Base-by-base conservation (phyloP, 1,140 invertebrate genomes). In the Zaprionus nigranus region DNA sequence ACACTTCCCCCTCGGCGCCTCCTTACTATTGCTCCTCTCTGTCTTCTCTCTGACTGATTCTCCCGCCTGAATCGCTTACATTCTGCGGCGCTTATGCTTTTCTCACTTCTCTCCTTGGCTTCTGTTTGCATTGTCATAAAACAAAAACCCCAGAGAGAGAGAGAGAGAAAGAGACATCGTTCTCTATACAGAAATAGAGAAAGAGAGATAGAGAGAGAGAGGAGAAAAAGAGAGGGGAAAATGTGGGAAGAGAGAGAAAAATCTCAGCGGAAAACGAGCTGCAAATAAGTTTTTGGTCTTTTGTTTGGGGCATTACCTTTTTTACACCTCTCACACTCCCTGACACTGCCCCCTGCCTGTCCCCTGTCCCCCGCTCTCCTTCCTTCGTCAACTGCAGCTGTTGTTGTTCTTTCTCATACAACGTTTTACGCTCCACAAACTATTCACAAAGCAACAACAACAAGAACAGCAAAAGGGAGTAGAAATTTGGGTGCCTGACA, bases 71-170 rank as follows among this genome's bases (percentile, higher is more conserved):
- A 78, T 78, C 66, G 46, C 17, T 77, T 76, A 9, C 72, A 83
- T 73, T 83, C 67, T 58, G 54, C 77, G 82, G 79, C 82, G 72
- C 83, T 82, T 59, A 82, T 79, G 17, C 79, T 82, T 75, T 70
- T 67, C 54, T 66, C 54, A 75, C 64, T 75, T 56, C 13, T 43
- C 17, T 43, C 7, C 53, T 40, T 68, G 24, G 69, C 73, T 60
- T 58, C 61, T 73, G 63, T 77, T 77, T 63, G 70, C 63, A 62
- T 77, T 77, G 75, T 77, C 70, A 77, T 77, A 77, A 73, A 77
- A 77, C 57, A 77, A 57, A 72, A 63, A 49, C 38, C 28, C 15
- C 15, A 3, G 30, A 64, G 34, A 17, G 26, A 40, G 34, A n/a
- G 28, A 17, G 17, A 17, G 53, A n/a, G 15, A 15, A 17, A 51